These are phyloP conservation scores for Drosophila novamexicana DNA, from an alignment of 1,140 invertebrate species.

Conservation along the genomic window DNA sequence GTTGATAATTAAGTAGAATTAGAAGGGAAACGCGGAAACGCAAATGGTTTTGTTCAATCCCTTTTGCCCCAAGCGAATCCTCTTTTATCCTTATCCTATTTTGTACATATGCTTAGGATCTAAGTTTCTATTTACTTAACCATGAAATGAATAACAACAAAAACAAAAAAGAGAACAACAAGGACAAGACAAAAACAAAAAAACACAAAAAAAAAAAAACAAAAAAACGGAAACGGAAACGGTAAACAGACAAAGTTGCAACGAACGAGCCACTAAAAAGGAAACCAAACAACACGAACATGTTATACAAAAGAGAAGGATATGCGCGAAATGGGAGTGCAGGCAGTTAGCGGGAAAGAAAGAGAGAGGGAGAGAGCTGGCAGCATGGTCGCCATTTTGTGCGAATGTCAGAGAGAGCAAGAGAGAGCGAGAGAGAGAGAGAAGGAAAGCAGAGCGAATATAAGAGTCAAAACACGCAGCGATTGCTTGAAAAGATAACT, in stretches of 20 bases:
- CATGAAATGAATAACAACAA: conserved; percentile 48
- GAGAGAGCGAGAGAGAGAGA: conserved; percentile 1
- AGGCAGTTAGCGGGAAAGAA: background rate
- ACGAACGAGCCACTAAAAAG: conserved; percentile 54
- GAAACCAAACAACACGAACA: conserved; percentile 29
- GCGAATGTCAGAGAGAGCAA: conserved; percentile 1
- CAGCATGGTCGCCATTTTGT: conserved; percentile 1
- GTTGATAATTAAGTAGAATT: conserved; percentile 25
- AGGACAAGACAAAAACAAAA: conserved; percentile 26
- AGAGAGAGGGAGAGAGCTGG: conserved; percentile 1
- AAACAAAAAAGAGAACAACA: conserved; percentile 18
- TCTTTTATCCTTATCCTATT: conserved; percentile 13
- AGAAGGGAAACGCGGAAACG: background rate
- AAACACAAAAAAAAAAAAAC: conserved; percentile 34
- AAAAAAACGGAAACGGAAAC: conserved; percentile 42
- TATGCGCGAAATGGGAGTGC: conserved; percentile 23
- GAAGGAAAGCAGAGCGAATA: background rate
- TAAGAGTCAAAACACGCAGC: conserved; percentile 17
- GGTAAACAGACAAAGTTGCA: conserved; percentile 58
- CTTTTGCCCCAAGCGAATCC: background rate
- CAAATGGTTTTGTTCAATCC: background rate
- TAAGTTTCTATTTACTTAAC: conserved; percentile 57
- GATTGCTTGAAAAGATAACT: background rate
- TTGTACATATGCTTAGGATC: conserved; percentile 27
- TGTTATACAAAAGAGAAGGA: conserved; percentile 11